phyloP scores from a whole-genome alignment of 1,140 invertebrate genomes.

The Papilio polyxenes region DNA sequence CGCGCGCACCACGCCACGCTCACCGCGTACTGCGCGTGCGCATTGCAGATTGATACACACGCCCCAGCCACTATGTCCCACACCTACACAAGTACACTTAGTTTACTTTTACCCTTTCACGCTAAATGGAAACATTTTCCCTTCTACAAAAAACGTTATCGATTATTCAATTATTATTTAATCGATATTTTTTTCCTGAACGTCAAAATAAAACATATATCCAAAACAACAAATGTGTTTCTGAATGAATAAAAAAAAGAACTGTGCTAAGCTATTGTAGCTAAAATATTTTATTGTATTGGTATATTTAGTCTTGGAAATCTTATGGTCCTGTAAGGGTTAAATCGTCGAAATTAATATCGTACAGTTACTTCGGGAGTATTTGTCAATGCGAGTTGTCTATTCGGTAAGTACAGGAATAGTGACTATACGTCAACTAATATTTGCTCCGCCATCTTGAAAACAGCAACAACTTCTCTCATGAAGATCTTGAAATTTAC shows the following conservation, averaged over 20 bases:
- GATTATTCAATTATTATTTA: not conserved
- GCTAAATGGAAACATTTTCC: conserved; percentile 36
- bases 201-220: too few relatives aligned
- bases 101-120: too few relatives aligned
- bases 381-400: too few relatives aligned
- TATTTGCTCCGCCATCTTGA: too few relatives aligned
- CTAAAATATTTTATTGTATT: conserved; percentile 23
- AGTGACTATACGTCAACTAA: too few relatives aligned
- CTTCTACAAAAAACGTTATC: not conserved
- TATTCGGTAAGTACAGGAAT: too few relatives aligned
- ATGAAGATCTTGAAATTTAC: too few relatives aligned
- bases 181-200: not conserved
- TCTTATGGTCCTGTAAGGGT: conserved; percentile 27
- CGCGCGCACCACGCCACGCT: conserved; percentile 53
- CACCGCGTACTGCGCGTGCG: conserved; percentile 46
- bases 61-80: conserved; percentile 83
- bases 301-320: conserved; percentile 7
- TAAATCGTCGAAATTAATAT: not conserved
- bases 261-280: not conserved
- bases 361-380: too few relatives aligned
- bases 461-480: too few relatives aligned
- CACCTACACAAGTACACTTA: conserved; percentile 76
- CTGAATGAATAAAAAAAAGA: too few relatives aligned
- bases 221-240: too few relatives aligned
- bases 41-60: conserved; percentile 53